Percentiles rank a stretch among this genome's conserved stretches.
phyloP scores from a whole-genome alignment of 2,113 vertebrate species.

The Nannospalax galili region DNA sequence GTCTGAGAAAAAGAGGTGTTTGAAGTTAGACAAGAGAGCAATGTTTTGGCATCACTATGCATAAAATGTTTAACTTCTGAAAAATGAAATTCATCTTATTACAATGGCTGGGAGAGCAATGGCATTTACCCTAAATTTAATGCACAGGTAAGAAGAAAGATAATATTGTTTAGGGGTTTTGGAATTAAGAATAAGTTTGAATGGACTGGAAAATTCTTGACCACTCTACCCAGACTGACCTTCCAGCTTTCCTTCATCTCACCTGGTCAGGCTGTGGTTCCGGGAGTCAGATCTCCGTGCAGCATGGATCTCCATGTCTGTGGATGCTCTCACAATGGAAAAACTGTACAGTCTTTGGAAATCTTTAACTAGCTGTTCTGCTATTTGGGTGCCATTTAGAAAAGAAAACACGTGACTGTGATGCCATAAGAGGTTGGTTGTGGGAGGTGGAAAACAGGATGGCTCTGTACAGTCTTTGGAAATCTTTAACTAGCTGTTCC shows the following conservation, averaged over 20 bases:
- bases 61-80: not conserved
- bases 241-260: not conserved
- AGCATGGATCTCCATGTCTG: too few relatives aligned
- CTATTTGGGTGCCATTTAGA: not conserved
- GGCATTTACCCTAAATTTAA: too few relatives aligned
- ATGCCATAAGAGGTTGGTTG: not conserved
- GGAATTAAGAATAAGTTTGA: not conserved
- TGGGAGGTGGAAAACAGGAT: not conserved
- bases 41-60: not conserved
- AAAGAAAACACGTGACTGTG: not conserved
- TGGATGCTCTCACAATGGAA: not conserved
- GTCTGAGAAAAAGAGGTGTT: not conserved
- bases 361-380: not conserved
- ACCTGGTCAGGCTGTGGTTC: not conserved
- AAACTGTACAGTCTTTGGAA: not conserved
- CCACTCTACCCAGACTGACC: not conserved
- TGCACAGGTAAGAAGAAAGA: too few relatives aligned
- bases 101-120: too few relatives aligned
- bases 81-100: not conserved
- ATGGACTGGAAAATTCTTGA: not conserved
- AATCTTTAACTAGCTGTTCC: not conserved
- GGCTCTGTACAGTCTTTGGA: not conserved
- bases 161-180: too few relatives aligned
- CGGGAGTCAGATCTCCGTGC: too few relatives aligned
- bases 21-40: too few relatives aligned